Conservation (phyloP, 2,797 vertebrate species). For the Coranthus polyacanthus region DNA sequence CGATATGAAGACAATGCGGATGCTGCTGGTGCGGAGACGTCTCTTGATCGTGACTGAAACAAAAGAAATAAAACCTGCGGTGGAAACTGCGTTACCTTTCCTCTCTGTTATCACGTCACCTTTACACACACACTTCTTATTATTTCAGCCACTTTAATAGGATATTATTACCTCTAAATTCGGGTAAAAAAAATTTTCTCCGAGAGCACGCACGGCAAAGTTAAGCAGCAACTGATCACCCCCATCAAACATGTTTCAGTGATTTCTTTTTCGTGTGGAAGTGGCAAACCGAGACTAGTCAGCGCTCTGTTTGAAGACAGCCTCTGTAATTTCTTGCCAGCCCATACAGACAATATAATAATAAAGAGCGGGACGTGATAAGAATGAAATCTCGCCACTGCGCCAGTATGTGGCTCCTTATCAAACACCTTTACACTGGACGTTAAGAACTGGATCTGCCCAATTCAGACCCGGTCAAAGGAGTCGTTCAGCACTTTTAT, state of each 20-base stretch:
- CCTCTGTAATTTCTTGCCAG: conserved; percentile 1
- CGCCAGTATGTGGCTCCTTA: conserved; percentile 50
- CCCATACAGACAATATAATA: conserved; percentile 12
- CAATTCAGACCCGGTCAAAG: neutral
- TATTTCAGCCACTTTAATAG: conserved; percentile 5
- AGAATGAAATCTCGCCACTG: conserved; percentile 73
- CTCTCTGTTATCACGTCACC: neutral
- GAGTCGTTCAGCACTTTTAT: accelerated
- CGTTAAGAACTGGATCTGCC: neutral
- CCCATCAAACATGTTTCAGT: conserved; percentile 2
- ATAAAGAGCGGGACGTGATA: conserved; percentile 62
- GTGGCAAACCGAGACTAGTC: neutral
- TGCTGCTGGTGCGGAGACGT: conserved; percentile 24
- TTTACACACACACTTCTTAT: neutral
- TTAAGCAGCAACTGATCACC: conserved; percentile 29
- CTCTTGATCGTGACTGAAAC: conserved; percentile 22
- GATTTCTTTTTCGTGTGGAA: neutral
- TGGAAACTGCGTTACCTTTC: conserved; percentile 4
- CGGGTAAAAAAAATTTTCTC: conserved; percentile 41
- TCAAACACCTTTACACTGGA: conserved; percentile 21
- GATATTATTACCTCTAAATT: conserved; percentile 9
- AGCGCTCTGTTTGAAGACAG: neutral
- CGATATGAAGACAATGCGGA: conserved; percentile 52
- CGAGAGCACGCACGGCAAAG: conserved; percentile 38
- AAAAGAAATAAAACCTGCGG: neutral